phyloP scores from a whole-genome alignment of 2,113 vertebrate species.

The Crotalus viridis region DNA sequence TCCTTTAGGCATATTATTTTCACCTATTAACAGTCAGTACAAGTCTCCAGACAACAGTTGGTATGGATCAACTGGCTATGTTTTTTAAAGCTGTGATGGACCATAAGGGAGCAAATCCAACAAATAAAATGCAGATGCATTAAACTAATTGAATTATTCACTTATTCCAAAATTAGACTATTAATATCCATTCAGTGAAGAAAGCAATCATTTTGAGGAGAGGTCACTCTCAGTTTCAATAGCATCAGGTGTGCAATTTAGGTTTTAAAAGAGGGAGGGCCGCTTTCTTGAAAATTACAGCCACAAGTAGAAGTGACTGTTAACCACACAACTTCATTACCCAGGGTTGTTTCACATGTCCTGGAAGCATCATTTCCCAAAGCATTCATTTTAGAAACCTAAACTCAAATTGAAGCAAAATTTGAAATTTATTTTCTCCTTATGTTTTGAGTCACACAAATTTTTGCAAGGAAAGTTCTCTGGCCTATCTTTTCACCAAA shows the following conservation, averaged over 20 bases:
- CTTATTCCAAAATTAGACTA: background rate
- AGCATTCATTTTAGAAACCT: conserved; percentile 31
- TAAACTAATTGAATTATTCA: background rate
- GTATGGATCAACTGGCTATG: background rate
- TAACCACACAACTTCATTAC: conserved; percentile 43
- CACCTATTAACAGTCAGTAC: background rate
- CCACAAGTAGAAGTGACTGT: conserved; percentile 38
- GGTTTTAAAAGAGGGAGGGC: conserved; percentile 38
- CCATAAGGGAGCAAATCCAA: background rate
- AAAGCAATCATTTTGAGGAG: background rate
- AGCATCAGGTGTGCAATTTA: conserved; percentile 30
- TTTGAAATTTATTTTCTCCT: conserved; percentile 17
- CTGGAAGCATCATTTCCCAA: conserved; percentile 38
- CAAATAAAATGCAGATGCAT: background rate
- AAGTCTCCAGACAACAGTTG: background rate
- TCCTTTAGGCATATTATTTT: background rate
- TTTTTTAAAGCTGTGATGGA: background rate
- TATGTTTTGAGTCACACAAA: conserved; percentile 7
- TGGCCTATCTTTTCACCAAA: background rate
- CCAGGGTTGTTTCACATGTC: conserved; percentile 7
- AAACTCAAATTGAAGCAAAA: conserved; percentile 39
- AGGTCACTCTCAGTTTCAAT: background rate
- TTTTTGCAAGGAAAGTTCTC: background rate
- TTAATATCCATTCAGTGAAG: background rate
- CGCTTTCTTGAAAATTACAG: conserved; percentile 37